A percentile compares a stretch with the other conserved stretches of the same genome.
Evolutionary conservation across 1,140 invertebrate species (phyloP).

Genomic region (Orchestia grillus): DNA sequence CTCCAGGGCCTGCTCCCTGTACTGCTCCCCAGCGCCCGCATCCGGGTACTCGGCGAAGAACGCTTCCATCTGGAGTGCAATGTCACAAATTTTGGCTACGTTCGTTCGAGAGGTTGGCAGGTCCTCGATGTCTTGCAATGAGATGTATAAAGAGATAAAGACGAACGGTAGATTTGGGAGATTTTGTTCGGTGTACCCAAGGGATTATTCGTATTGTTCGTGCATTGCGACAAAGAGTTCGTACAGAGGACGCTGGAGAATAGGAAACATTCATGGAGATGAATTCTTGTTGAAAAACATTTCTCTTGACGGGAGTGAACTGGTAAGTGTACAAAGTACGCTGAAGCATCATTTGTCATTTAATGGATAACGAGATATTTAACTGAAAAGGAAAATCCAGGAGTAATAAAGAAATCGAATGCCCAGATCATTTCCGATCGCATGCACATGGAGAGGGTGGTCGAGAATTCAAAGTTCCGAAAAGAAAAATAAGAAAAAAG

Average conservation of each 20-base stretch:
- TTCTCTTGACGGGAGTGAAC: neutral
- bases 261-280: neutral
- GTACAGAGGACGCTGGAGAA: neutral
- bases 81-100: neutral
- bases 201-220: neutral
- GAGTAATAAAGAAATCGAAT: neutral
- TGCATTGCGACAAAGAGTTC: neutral
- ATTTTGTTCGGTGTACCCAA: neutral
- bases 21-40: constrained; percentile 84
- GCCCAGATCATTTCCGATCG: neutral
- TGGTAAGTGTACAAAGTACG: neutral
- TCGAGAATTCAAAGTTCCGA: too few species aligned
- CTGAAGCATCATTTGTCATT: neutral
- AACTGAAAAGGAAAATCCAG: neutral
- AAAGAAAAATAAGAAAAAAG: too few species aligned
- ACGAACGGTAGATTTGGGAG: too few species aligned
- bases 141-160: too few species aligned
- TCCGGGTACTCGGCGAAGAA: constrained; percentile 88
- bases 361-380: neutral
- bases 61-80: constrained; percentile 76
- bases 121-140: neutral
- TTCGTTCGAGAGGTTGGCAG: neutral
- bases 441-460: too few species aligned
- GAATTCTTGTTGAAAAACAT: neutral
- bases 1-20: constrained; percentile 81